These are phyloP conservation scores for Bimastos eiseni DNA, from an alignment of 2,888 invertebrate genomes.

Conservation along the genomic window DNA sequence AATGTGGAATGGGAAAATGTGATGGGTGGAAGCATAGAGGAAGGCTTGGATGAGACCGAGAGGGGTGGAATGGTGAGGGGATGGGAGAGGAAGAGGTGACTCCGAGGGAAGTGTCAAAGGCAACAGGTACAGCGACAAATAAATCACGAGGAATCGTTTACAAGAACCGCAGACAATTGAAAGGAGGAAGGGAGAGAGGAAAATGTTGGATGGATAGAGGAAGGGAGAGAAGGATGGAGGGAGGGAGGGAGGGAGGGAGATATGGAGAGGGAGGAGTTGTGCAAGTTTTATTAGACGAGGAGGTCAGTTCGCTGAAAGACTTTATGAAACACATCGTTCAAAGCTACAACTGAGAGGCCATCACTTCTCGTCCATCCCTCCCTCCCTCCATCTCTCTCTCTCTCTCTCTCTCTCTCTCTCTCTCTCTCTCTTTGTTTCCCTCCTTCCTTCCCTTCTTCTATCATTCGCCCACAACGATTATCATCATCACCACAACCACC, in stretches of 20 bases:
- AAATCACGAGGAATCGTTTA: background rate
- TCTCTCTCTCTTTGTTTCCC: background rate
- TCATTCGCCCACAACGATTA: no score
- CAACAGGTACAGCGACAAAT: background rate
- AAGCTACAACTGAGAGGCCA: background rate
- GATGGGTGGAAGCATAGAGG: no score
- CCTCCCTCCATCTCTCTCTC: background rate
- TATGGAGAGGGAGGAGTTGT: background rate
- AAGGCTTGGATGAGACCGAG: no score
- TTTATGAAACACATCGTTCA: constrained; percentile 5
- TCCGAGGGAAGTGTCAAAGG: background rate
- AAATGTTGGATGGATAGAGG: no score
- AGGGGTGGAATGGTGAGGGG: no score
- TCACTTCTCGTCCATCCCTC: background rate
- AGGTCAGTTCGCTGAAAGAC: background rate
- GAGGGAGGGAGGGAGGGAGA: background rate
- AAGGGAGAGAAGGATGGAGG: background rate
- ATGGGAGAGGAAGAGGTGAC: no score
- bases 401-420: no score
- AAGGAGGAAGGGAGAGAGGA: background rate
- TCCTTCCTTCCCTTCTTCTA: no score
- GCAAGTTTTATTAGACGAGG: constrained; percentile 13
- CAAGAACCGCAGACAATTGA: background rate
- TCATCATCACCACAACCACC: no score
- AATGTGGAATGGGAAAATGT: no score